Conservation (phyloP, 2,797 vertebrate species). For the Agapornis canus region DNA sequence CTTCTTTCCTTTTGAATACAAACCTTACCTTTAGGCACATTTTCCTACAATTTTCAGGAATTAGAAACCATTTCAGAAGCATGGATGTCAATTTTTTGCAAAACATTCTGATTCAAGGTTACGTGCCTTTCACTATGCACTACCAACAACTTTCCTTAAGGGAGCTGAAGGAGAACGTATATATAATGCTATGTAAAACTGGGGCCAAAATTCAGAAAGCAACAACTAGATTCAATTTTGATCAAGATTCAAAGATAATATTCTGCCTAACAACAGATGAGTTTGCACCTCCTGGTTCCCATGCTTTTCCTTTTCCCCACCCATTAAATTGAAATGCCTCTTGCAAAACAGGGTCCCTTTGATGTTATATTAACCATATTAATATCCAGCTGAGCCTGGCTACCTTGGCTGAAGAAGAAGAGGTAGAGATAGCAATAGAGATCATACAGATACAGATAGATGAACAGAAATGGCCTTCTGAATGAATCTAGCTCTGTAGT, state of each 20-base stretch:
- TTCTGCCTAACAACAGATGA: not conserved
- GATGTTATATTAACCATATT: not conserved
- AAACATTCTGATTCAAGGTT: not conserved
- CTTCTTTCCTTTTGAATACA: not conserved
- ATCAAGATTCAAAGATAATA: not conserved
- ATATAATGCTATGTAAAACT: not conserved
- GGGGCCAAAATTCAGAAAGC: not conserved
- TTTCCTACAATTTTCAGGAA: not conserved
- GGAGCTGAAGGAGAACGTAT: not conserved
- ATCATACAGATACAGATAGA: not conserved
- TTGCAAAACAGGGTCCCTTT: not conserved
- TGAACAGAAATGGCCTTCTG: not conserved
- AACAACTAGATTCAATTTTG: not conserved
- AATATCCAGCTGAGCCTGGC: not conserved
- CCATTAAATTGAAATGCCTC: not conserved
- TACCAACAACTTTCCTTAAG: not conserved
- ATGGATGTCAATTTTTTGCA: not conserved
- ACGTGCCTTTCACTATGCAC: not conserved
- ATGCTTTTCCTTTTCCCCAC: not conserved
- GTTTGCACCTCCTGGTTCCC: not conserved
- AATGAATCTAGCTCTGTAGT: not conserved
- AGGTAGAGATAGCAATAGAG: not conserved
- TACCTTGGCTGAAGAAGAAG: not conserved
- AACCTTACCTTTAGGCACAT: not conserved
- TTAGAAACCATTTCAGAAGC: not conserved